phyloP scores from a whole-genome alignment of 1,140 invertebrate genomes.

The Elymnias hypermnestra region DNA sequence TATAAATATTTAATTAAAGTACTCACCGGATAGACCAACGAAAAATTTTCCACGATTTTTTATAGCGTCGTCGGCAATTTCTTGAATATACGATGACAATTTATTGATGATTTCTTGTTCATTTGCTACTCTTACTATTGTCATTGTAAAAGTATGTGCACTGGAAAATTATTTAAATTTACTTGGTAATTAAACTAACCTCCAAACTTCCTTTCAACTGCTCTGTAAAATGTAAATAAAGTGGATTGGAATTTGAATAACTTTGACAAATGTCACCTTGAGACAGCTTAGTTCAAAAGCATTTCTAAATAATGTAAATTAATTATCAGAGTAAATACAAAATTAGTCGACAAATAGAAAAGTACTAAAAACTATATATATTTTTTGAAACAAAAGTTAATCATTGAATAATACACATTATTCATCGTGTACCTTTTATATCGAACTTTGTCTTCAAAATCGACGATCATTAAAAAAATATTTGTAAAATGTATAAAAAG shows the following conservation, averaged over 20 bases:
- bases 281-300: not conserved
- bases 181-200: not conserved
- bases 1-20: not conserved
- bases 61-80: constrained; percentile 64
- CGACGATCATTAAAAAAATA: too few species aligned
- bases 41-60: constrained; percentile 54
- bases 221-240: too few species aligned
- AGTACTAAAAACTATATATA: too few species aligned
- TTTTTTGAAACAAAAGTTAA: too few species aligned
- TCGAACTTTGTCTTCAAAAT: too few species aligned
- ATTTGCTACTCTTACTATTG: constrained; percentile 53
- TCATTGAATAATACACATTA: too few species aligned
- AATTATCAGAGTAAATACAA: too few species aligned
- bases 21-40: constrained; percentile 56
- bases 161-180: not conserved
- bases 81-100: constrained; percentile 50
- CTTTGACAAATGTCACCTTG: constrained; percentile 10
- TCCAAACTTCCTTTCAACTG: not conserved
- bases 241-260: too few species aligned
- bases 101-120: constrained; percentile 59
- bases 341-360: too few species aligned
- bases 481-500: too few species aligned
- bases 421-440: too few species aligned
- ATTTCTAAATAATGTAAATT: too few species aligned
- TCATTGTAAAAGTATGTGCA: constrained; percentile 28